A percentile compares a stretch with the other conserved stretches of the same genome.
Evolutionary conservation across 2,888 invertebrate genomes (phyloP).

Genomic region (Aproaerema taeniolella): DNA sequence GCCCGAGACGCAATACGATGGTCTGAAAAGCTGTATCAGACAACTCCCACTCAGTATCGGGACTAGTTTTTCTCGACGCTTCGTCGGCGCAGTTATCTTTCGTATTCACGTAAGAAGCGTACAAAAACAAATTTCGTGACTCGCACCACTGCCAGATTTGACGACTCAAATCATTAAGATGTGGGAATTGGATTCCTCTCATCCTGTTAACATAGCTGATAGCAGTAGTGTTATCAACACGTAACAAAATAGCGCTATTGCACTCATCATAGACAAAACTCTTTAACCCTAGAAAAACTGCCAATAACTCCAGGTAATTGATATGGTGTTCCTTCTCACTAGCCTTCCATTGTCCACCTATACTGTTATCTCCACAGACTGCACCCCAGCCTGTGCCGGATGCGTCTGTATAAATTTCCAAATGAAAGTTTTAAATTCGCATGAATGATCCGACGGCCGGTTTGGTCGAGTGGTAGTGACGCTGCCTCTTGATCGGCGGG

Average conservation of each 20-base stretch:
- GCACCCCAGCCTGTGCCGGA: slow-evolving; percentile 1
- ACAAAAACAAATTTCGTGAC: slow-evolving; percentile 4
- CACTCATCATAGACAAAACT: background rate
- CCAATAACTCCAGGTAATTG: slow-evolving; percentile 2
- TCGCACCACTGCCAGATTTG: slow-evolving; percentile 12
- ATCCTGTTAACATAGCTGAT: slow-evolving; percentile 3
- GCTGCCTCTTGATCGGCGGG: no score
- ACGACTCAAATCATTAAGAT: slow-evolving; percentile 1
- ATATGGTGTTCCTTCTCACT: background rate
- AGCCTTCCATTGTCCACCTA: background rate
- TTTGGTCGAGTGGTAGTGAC: no score
- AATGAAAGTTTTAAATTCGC: background rate
- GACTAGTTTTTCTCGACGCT: slow-evolving; percentile 10
- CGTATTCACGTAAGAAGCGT: slow-evolving; percentile 9
- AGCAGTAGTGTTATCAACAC: slow-evolving; percentile 2
- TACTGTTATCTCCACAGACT: background rate
- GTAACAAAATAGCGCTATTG: background rate
- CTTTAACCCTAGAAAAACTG: background rate
- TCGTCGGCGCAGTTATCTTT: slow-evolving; percentile 13
- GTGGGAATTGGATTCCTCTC: slow-evolving; percentile 1
- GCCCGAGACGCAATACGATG: background rate
- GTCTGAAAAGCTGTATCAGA: background rate
- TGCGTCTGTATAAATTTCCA: slow-evolving; percentile 5
- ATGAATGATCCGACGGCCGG: no score
- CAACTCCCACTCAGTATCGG: slow-evolving; percentile 6